phyloP scores from a whole-genome alignment of 2,888 invertebrate species.

The Calliphora vomitoria region DNA sequence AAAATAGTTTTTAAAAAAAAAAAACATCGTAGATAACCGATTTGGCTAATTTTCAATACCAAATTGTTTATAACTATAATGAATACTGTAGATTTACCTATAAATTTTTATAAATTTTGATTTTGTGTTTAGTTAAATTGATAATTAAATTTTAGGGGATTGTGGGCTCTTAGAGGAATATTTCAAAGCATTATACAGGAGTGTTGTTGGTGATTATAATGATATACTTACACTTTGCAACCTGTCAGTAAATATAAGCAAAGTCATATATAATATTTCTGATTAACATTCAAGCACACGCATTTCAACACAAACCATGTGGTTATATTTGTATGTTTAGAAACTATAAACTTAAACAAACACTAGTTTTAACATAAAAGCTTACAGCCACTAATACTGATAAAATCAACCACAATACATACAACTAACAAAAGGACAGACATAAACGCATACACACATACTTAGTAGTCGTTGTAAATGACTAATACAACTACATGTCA shows the following conservation, averaged over 20 bases:
- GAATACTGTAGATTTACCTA: too few relatives aligned
- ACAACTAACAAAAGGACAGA: conserved; percentile 2
- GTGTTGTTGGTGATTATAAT: background rate
- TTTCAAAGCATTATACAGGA: too few relatives aligned
- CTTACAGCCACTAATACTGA: conserved; percentile 63
- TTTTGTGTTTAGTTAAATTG: too few relatives aligned
- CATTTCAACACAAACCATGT: conserved; percentile 1
- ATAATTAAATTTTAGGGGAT: too few relatives aligned
- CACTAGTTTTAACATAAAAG: conserved; percentile 28
- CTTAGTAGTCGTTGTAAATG: background rate
- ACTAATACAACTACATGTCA: conserved; percentile 25
- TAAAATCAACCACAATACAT: conserved; percentile 61
- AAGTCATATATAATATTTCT: conserved; percentile 38
- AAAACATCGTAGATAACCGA: too few relatives aligned
- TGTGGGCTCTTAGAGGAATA: too few relatives aligned
- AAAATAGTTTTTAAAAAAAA: too few relatives aligned
- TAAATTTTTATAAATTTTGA: too few relatives aligned
- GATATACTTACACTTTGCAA: background rate
- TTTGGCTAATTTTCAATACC: too few relatives aligned
- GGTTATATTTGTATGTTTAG: background rate
- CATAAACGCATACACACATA: conserved; percentile 15
- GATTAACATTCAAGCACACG: conserved; percentile 63
- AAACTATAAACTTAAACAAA: background rate
- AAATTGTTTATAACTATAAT: too few relatives aligned
- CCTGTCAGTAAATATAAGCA: background rate